These are phyloP conservation scores for Gallinago jamesoni DNA, from an alignment of 2,113 vertebrate species.

Conservation along the genomic window DNA sequence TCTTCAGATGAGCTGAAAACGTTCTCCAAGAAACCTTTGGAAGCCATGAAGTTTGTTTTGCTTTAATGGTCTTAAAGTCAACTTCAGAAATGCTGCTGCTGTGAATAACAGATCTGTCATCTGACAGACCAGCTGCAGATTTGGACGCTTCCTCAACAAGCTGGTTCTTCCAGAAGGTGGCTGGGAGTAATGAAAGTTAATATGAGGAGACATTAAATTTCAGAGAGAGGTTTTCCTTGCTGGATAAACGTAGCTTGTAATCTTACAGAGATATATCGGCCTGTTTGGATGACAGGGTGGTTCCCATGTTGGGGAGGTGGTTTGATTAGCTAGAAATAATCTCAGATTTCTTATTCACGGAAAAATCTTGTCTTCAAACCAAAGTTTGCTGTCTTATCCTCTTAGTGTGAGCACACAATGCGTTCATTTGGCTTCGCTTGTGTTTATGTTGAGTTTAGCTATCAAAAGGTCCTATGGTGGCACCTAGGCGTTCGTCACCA, in stretches of 20 bases:
- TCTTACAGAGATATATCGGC: not conserved
- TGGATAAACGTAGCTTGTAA: not conserved
- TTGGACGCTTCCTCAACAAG: not conserved
- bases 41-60: not conserved
- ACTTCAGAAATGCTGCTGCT: not conserved
- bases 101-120: not conserved
- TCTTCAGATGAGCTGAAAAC: not conserved
- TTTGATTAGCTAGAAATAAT: slow-evolving; percentile 1
- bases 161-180: not conserved
- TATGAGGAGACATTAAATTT: not conserved
- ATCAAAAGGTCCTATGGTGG: not conserved
- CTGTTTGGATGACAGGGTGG: not conserved
- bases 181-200: not conserved
- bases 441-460: not conserved
- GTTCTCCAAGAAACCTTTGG: not conserved
- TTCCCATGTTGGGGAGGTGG: not conserved
- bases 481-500: not conserved
- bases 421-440: not conserved
- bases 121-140: not conserved
- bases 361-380: not conserved
- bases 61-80: not conserved
- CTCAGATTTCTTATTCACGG: not conserved
- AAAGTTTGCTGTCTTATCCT: not conserved
- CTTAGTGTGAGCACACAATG: not conserved
- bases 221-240: not conserved